Base-by-base conservation (phyloP, 2,113 vertebrate species). In the Oncorhynchus tshawytscha region DNA sequence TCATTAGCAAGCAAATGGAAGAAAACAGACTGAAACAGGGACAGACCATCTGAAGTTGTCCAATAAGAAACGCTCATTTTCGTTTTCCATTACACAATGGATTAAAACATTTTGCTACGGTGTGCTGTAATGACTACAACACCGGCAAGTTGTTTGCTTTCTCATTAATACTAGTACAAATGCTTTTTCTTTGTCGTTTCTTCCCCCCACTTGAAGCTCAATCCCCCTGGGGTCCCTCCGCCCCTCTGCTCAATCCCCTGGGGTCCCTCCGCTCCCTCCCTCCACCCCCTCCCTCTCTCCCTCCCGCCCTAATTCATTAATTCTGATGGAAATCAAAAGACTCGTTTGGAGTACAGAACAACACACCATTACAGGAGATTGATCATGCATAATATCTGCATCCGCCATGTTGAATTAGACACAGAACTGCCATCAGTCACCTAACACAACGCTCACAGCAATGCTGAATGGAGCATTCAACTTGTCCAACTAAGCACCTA, bases 361-460 rank as follows among this genome's bases (percentile, higher is more conserved):
- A 79, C 59, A 16, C 77, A 3, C 29, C 25, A 70, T 62, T 18
- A 73, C 8, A 57, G 74, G 66, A 74, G 62, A 29, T 71, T 29
- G 67, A 75, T 77, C 79, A 78, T 83, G 81, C 83, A 68, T 79
- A 59, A 76, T 78, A 78, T 87, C 76, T 73, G 66, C 69, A 49
- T 73, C 88, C 81, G 85, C 51, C 86, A 73, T 11, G 73, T 70
- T 78, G 76, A 79, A 70, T 80, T 60, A 71, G 5, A 67, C 57
- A n/a, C 16, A 22, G 5, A 20, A 20, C 59, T 62, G 49, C 59
- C 59, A 62, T 62, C 59, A 54, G 51, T 54, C 51, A 54, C 12
- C 16, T 15, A 16, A 54, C 51, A 18, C 51, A 18, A 16, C 51
- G 18, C 51, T 5, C 51, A 54, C 51, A 54, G 51, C 12, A 54